Conservation (phyloP, 2,888 invertebrate species). For the Trachelus iudaicus region DNA sequence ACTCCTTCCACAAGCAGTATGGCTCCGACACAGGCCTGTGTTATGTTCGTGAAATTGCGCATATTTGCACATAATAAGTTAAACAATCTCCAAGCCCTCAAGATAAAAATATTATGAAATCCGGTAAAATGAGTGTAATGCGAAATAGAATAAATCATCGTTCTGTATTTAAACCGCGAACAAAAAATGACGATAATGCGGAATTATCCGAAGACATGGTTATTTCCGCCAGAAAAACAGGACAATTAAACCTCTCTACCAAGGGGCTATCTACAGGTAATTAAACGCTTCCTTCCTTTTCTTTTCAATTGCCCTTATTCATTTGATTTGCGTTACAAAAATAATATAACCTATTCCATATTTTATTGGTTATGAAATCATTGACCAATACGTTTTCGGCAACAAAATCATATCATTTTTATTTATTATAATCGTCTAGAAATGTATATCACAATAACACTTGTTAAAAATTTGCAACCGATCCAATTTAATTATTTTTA, state of each 20-base stretch:
- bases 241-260: slow-evolving; percentile 82
- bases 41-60: not conserved
- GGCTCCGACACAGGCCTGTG: not conserved
- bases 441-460: not conserved
- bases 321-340: not conserved
- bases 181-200: slow-evolving; percentile 76
- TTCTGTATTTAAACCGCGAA: slow-evolving; percentile 78
- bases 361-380: not conserved
- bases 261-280: slow-evolving; percentile 79
- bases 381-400: not conserved
- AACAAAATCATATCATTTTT: not conserved
- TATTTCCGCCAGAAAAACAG: slow-evolving; percentile 83
- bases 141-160: slow-evolving; percentile 40
- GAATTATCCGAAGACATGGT: slow-evolving; percentile 78
- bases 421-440: not conserved
- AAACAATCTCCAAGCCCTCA: not conserved
- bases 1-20: not conserved
- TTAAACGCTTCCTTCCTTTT: slow-evolving; percentile 29
- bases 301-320: slow-evolving; percentile 4
- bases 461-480: not conserved
- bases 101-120: not conserved
- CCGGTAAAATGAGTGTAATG: slow-evolving; percentile 32
- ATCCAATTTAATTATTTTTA: not conserved
- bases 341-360: slow-evolving; percentile 1
- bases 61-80: not conserved